Evolutionary conservation across 1,140 invertebrate genomes (phyloP).

Genomic region (Planococcus citri): DNA sequence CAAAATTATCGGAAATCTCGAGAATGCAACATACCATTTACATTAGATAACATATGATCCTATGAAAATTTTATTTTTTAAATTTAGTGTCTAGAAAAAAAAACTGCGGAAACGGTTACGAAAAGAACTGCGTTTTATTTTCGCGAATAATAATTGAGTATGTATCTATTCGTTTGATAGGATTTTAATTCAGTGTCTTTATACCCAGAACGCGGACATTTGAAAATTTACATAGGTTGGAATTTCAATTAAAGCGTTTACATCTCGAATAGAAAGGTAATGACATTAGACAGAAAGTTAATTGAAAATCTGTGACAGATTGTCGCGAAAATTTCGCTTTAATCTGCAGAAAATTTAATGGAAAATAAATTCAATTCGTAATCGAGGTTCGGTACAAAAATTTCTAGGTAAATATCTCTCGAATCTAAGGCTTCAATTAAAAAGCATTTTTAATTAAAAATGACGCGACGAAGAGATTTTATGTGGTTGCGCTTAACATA

Average conservation of each 20-base stretch:
- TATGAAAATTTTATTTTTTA: too few species aligned
- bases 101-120: too few species aligned
- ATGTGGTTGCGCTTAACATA: neutral
- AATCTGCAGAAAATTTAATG: conserved; percentile 7
- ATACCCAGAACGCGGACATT: neutral
- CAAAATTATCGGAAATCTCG: too few species aligned
- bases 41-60: too few species aligned
- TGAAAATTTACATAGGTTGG: neutral
- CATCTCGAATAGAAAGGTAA: neutral
- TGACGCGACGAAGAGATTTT: neutral
- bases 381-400: neutral
- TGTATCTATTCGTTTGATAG: too few species aligned
- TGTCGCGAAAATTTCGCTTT: neutral
- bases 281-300: conserved; percentile 7
- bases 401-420: neutral
- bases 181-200: too few species aligned
- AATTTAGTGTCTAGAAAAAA: too few species aligned
- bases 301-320: neutral
- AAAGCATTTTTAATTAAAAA: conserved; percentile 1
- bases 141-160: too few species aligned
- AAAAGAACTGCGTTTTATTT: too few species aligned
- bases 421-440: neutral
- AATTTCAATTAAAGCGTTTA: neutral
- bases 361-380: neutral
- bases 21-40: too few species aligned